Evolutionary conservation across 92 coral and sea anemone species (phyloP).

Genomic region (Porites evermanni): DNA sequence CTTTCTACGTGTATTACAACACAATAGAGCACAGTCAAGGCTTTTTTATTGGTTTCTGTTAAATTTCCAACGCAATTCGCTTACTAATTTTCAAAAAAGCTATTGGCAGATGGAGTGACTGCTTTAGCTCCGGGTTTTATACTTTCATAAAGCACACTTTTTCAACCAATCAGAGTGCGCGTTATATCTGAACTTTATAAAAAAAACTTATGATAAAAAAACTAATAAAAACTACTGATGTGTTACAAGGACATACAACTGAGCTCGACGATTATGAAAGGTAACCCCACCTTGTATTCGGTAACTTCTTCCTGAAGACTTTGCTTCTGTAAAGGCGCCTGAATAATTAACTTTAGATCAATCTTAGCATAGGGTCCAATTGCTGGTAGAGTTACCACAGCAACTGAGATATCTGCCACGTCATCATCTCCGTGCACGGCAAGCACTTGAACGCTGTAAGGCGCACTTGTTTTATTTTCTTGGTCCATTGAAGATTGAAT

Average conservation of each 20-base stretch:
- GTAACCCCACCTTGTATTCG: constrained; percentile 60
- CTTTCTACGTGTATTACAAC: too few relatives aligned
- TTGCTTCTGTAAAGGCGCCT: constrained; percentile 76
- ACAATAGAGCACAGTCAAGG: too few relatives aligned
- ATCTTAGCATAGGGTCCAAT: constrained; percentile 81
- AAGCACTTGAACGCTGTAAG: constrained; percentile 63
- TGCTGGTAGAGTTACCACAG: constrained; percentile 81
- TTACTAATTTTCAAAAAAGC: too few relatives aligned
- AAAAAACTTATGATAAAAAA: too few relatives aligned
- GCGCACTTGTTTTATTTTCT: constrained; percentile 58
- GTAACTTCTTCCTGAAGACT: constrained; percentile 67
- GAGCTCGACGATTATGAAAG: neutral
- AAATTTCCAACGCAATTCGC: too few relatives aligned
- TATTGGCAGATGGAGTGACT: too few relatives aligned
- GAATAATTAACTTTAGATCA: constrained; percentile 69
- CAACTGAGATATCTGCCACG: constrained; percentile 63
- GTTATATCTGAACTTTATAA: too few relatives aligned
- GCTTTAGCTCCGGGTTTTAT: too few relatives aligned
- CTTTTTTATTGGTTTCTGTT: too few relatives aligned
- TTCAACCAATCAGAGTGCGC: too few relatives aligned
- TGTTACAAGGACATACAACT: too few relatives aligned
- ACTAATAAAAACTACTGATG: neutral
- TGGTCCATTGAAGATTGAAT: constrained; percentile 80
- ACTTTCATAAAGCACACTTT: too few relatives aligned
- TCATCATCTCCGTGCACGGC: constrained; percentile 56